Evolutionary conservation across 2,797 vertebrate genomes (phyloP), one percentile per base, ranked within the genome.

Genomic region (Aphelocoma californica): DNA sequence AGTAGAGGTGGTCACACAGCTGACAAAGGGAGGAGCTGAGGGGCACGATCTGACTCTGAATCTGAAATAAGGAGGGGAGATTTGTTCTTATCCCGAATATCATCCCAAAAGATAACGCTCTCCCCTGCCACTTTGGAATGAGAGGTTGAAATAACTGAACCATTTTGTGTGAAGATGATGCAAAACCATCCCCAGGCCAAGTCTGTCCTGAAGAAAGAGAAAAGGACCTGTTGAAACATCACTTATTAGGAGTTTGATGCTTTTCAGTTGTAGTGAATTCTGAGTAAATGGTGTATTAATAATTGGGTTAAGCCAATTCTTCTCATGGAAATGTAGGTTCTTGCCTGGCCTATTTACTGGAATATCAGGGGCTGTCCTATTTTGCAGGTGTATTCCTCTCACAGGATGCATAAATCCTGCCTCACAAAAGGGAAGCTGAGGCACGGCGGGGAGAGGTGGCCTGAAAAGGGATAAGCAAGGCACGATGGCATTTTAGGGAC

Each of bases 301-400:
- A 93, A 88, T 26, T 92, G 80, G 91, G 91, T 96, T 93, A 81
- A 87, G 48, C 6, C 56, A 57, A 44, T 31, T 69, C 71, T 45
- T 38, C 50, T 73, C 85, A 48, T 0, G 6, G 61, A 53, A 86
- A 72, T 81, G 81, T 81, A 90, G 90, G 89, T 81, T 72, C 85
- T 64, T 4, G 6, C 61, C 64, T 95, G 93, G 31, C 90, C 93
- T 57, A 36, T 67, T 94, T 86, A 1, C 36, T 42, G 26, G 6
- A 16, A 9, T 45, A 12, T 45, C 40, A 44, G 74, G 61, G 9
- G 8, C 45, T 81, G 90, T 7, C 90, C 93, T 80, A 61, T 70
- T 95, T 91, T 72, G 19, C 81, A 69, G 14, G 26, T 34, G 23
- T 18, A 1, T 66, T 73, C 19, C 66, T 57, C 65, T 88, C 57